A percentile compares a stretch with the other conserved stretches of the same genome.
Conservation (phyloP, 2,888 invertebrate genomes). For the Athalia rosae region DNA sequence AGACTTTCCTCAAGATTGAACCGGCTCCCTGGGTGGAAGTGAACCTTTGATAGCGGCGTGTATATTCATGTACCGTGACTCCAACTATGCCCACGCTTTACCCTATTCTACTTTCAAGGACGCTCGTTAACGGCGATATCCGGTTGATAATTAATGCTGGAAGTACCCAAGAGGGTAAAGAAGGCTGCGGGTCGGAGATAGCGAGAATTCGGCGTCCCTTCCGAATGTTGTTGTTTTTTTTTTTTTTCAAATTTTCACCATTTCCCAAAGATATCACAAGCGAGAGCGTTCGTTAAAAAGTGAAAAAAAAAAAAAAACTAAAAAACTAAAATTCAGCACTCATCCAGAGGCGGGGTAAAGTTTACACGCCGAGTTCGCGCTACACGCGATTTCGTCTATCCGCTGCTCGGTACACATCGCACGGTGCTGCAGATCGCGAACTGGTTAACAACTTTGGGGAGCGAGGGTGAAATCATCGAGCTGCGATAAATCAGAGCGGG, state of each 20-base stretch:
- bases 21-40: neutral
- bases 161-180: conserved; percentile 3
- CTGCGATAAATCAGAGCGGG: conserved; percentile 27
- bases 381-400: neutral
- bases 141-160: conserved; percentile 27
- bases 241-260: neutral
- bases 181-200: neutral
- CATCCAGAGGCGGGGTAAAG: neutral
- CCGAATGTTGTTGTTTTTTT: too few relatives aligned
- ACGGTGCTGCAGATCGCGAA: neutral
- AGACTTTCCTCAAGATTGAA: neutral
- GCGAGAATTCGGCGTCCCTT: too few relatives aligned
- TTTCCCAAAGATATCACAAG: neutral
- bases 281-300: neutral
- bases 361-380: neutral
- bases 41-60: neutral
- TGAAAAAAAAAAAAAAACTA: too few relatives aligned
- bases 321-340: neutral
- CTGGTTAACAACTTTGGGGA: neutral
- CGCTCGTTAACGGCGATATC: conserved; percentile 19
- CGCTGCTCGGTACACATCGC: neutral
- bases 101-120: neutral
- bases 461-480: conserved; percentile 39
- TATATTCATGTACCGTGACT: neutral
- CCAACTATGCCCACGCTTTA: neutral